These are phyloP conservation scores for Drosophila lacteicornis DNA, from an alignment of 1,140 invertebrate genomes.

Conservation along the genomic window DNA sequence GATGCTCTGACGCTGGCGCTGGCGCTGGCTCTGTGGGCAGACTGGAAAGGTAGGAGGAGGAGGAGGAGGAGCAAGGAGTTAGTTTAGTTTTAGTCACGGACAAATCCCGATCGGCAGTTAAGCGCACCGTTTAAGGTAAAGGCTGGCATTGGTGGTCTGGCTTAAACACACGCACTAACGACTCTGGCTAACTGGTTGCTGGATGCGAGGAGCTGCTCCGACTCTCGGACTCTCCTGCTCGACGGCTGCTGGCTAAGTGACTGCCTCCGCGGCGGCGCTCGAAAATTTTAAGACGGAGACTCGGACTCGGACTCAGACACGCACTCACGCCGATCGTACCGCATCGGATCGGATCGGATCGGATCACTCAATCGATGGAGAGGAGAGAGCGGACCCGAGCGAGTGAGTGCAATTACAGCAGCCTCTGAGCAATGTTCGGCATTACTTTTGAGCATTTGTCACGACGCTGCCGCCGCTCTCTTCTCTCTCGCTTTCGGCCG, in stretches of 20 bases:
- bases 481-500: slow-evolving; percentile 38
- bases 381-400: not conserved
- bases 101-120: slow-evolving; percentile 2
- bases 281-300: slow-evolving; percentile 35
- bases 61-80: slow-evolving; percentile 1
- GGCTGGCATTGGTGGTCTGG: slow-evolving; percentile 46
- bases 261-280: slow-evolving; percentile 33
- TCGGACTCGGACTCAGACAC: slow-evolving; percentile 21
- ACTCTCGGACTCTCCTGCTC: slow-evolving; percentile 35
- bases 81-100: slow-evolving; percentile 4
- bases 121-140: slow-evolving; percentile 51
- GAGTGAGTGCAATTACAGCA: slow-evolving; percentile 40
- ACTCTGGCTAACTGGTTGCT: slow-evolving; percentile 7
- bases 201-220: slow-evolving; percentile 17
- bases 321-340: slow-evolving; percentile 5
- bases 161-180: slow-evolving; percentile 15
- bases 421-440: slow-evolving; percentile 38
- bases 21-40: slow-evolving; percentile 31
- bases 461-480: slow-evolving; percentile 2
- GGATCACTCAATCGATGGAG: slow-evolving; percentile 38
- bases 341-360: not conserved
- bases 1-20: slow-evolving; percentile 10
- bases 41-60: too few relatives aligned
- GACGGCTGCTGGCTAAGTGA: slow-evolving; percentile 54
- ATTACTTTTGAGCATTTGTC: slow-evolving; percentile 51